Conservation (phyloP, 2,888 invertebrate species). For the Leucophenga maculata region DNA sequence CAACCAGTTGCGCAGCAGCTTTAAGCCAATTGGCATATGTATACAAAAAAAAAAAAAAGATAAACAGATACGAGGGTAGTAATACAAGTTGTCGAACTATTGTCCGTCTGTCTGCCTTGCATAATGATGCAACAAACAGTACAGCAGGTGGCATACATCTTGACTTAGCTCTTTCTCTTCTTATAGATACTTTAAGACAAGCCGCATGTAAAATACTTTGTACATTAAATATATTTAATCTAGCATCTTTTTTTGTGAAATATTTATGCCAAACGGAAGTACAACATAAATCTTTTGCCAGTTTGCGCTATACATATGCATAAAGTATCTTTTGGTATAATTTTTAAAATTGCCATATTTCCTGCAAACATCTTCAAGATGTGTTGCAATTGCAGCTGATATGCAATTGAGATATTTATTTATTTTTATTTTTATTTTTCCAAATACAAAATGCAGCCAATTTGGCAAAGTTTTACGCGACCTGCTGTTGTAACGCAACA, state of each 20-base stretch:
- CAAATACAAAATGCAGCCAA: conserved; percentile 18
- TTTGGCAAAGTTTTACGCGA: conserved; percentile 31
- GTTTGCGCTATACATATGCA: neutral
- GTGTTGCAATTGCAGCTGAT: conserved; percentile 39
- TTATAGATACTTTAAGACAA: conserved; percentile 39
- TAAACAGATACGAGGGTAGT: conserved; percentile 29
- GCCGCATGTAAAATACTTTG: conserved; percentile 32
- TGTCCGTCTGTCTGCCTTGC: no score
- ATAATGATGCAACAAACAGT: no score
- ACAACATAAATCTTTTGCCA: conserved; percentile 26
- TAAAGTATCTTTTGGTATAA: neutral
- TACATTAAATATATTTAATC: no score
- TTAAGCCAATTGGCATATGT: conserved; percentile 56
- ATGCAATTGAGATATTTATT: conserved; percentile 41
- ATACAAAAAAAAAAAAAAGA: no score
- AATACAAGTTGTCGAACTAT: no score
- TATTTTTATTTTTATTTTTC: conserved; percentile 23
- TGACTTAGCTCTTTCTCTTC: no score
- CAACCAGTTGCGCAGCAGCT: conserved; percentile 38
- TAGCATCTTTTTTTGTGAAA: no score
- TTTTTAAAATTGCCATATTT: conserved; percentile 14
- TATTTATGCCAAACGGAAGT: no score
- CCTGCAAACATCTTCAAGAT: conserved; percentile 10
- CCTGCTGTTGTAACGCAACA: conserved; percentile 7
- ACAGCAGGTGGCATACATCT: no score